These are phyloP conservation scores for Percopsis transmontana DNA, from an alignment of 2,113 vertebrate species.

Conservation along the genomic window DNA sequence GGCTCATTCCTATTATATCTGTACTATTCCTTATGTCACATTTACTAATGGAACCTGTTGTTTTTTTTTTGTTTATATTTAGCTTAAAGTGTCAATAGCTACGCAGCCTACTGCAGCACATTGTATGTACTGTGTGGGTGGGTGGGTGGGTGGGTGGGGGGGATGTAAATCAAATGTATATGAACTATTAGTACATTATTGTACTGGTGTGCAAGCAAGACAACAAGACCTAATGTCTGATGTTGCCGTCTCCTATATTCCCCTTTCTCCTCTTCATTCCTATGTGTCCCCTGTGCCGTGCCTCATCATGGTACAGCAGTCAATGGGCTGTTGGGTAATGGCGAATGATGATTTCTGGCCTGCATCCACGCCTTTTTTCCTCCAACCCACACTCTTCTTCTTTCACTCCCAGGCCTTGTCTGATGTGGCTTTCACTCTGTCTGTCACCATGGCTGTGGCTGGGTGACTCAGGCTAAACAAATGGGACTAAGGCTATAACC, in stretches of 20 bases:
- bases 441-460: conserved; percentile 36
- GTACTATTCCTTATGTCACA: not conserved
- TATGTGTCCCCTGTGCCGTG: not conserved
- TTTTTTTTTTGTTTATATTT: too few relatives aligned
- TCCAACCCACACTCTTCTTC: conserved; percentile 28
- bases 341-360: conserved; percentile 46
- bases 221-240: not conserved
- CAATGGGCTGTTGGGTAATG: conserved; percentile 37
- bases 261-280: not conserved
- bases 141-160: too few relatives aligned
- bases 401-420: conserved; percentile 39
- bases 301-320: conserved; percentile 14
- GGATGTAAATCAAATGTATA: too few relatives aligned
- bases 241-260: not conserved
- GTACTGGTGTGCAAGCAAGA: too few relatives aligned
- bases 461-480: conserved; percentile 59
- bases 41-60: too few relatives aligned
- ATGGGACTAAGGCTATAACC: conserved; percentile 38
- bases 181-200: too few relatives aligned
- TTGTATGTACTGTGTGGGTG: too few relatives aligned
- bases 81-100: too few relatives aligned
- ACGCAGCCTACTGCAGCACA: too few relatives aligned
- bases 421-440: conserved; percentile 58
- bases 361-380: conserved; percentile 36
- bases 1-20: conserved; percentile 26